Base-by-base conservation (phyloP, 1,140 invertebrate species). In the Alviniconcha marisindica region DNA sequence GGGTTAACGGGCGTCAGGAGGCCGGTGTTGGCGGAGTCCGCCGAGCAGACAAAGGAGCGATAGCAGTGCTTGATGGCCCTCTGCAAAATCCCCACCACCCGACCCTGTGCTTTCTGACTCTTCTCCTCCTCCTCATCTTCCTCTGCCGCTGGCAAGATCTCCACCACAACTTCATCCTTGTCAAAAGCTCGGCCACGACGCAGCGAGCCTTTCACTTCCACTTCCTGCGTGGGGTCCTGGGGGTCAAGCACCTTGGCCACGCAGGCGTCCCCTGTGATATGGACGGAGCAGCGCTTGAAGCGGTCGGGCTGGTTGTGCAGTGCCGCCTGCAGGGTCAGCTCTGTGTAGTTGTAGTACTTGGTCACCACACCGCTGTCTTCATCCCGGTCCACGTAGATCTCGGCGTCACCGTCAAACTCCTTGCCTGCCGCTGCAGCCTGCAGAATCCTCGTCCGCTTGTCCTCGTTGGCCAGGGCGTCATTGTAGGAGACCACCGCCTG, bases 1-100 rank as follows among this genome's bases (percentile, higher is more conserved):
- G 82, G 66, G 79, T 91, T 89, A 14, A 92, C 80, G n/a, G 92
- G 92, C 21, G 86, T 87, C 87, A 92, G 85, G n/a, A 92, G 78
- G 60, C 91, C 88, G n/a, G 88, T 86, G 28, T 88, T 88, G 36
- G 84, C 83, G 14, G 83, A 54, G 31, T 90, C 88, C 14, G 88
- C 88, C 15, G 42, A 85, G 86, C 92, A 93, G 3, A 92, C 87
- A 86, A 91, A 91, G 2, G 86, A 86, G 74, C 84, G 84, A 74
- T 87, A 82, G 33, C 81, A 83, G n/a, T 83, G 83, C 60, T 92
- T 86, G 38, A 89, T 83, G 77, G 77, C 79, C 42, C 87, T 80
- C 77, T 90, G 85, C 40, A 91, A 81, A 60, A 93, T 88, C 24
- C 90, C 92, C 33, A 89, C 87, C 24, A 93, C 91, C 69, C 87